These are phyloP conservation scores for Limosa lapponica DNA, from an alignment of 2,797 vertebrate genomes.

Conservation along the genomic window DNA sequence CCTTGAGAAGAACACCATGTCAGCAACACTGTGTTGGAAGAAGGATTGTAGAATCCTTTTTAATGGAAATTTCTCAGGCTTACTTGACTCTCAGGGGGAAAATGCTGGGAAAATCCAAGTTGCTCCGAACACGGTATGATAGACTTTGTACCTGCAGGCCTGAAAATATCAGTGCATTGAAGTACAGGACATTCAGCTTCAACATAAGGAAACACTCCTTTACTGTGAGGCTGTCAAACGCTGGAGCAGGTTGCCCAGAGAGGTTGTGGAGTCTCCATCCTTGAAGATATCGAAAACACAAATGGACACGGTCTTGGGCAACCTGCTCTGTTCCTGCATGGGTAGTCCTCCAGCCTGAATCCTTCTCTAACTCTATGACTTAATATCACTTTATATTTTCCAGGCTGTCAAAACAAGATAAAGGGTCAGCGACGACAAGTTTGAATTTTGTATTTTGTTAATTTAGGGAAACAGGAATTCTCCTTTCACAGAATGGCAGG, in stretches of 20 bases:
- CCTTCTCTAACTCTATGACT: not conserved
- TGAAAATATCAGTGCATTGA: not conserved
- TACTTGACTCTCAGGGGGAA: not conserved
- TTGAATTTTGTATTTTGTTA: not conserved
- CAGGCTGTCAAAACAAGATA: not conserved
- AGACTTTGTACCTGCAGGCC: not conserved
- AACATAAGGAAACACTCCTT: not conserved
- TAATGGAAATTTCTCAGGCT: not conserved
- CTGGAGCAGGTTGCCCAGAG: not conserved
- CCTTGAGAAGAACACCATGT: not conserved
- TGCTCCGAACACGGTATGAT: rapidly evolving
- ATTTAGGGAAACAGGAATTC: not conserved
- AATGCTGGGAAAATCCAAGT: not conserved
- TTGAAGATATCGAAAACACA: not conserved
- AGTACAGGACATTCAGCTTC: not conserved
- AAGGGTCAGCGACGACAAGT: not conserved
- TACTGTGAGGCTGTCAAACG: not conserved
- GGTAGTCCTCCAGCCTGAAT: not conserved
- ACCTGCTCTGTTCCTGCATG: not conserved
- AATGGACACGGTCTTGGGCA: rapidly evolving
- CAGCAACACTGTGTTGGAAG: not conserved
- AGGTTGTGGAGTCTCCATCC: not conserved
- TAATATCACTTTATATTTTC: not conserved
- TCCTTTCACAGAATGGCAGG: not conserved
- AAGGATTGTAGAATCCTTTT: not conserved